Percentiles rank a stretch among this genome's conserved stretches.
Conservation (phyloP, 2,888 invertebrate genomes). For the Bedellia somnulentella region DNA sequence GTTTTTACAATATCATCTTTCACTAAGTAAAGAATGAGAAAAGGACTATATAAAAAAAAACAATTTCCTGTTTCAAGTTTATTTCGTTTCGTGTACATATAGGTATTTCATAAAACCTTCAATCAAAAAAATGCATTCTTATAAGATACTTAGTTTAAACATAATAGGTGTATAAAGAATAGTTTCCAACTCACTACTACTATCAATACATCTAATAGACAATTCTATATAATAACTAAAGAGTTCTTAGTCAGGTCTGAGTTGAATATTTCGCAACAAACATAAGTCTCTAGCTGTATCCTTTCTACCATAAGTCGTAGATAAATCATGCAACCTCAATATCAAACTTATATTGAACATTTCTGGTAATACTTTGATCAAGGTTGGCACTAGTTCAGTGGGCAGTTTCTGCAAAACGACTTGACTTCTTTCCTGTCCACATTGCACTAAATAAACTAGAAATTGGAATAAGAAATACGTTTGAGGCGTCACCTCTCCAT, state of each 20-base stretch:
- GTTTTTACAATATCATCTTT: too few species aligned
- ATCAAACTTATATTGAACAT: slow-evolving; percentile 74
- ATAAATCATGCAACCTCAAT: slow-evolving; percentile 78
- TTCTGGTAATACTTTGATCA: slow-evolving; percentile 80
- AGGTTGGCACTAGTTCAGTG: slow-evolving; percentile 72
- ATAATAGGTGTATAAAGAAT: too few species aligned
- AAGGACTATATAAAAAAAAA: too few species aligned
- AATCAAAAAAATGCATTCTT: too few species aligned
- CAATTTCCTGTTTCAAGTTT: too few species aligned
- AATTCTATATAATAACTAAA: too few species aligned
- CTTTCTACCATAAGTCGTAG: slow-evolving; percentile 73
- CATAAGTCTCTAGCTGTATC: slow-evolving; percentile 87
- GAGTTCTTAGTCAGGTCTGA: slow-evolving; percentile 62
- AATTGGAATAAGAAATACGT: slow-evolving; percentile 83
- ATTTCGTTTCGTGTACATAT: too few species aligned
- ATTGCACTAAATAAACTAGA: slow-evolving; percentile 72
- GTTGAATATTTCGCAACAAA: slow-evolving; percentile 78
- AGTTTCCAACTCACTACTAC: too few species aligned
- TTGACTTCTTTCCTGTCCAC: slow-evolving; percentile 72
- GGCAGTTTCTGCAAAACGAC: slow-evolving; percentile 76
- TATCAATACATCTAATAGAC: too few species aligned
- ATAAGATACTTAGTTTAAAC: too few species aligned
- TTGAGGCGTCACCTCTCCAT: slow-evolving; percentile 81
- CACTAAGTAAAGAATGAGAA: too few species aligned
- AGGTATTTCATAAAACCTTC: too few species aligned